Evolutionary conservation across 2,797 vertebrate species (phyloP), one percentile per base, ranked within the genome.

Genomic region (Peromyscus aztecus): DNA sequence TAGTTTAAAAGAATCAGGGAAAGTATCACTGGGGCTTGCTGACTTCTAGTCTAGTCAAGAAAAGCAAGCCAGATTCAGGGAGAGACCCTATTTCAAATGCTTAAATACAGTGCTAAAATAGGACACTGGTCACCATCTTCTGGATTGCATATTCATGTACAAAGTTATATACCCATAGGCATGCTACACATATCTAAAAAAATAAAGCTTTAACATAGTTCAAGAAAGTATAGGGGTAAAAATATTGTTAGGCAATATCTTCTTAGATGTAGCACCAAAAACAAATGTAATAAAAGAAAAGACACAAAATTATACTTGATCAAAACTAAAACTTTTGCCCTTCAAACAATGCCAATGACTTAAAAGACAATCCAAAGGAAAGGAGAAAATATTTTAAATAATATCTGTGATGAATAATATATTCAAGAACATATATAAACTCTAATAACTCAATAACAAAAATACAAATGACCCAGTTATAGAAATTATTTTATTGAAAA

Each of bases 321-420:
- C 27, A 67, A 91, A 90, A 77, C 43, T 86, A 90, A 89, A 67
- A 87, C 27, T 86, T 65, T 65, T 82, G 2, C 61, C 31, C n/a
- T 86, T 2, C 24, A 92, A 76, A 17, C 1, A 69, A 23, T 94
- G 31, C 31, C n/a, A 80, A 23, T 57, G 82, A 90, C 10, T 86
- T 13, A 24, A 82, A 81, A 77, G 29, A 71, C 2, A 75, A 9
- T 61, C 6, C 27, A 67, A 12, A 91, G 67, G 91, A 52, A 59
- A 34, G 0, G 65, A 85, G 31, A 80, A 95, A 89, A 52, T 75
- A 89, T 92, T 94, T 92, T 34, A 78, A 78, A 82, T 69, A 5
- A 21, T 59, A 40, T 86, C 23, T 87, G 14, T 84, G 10, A 73
- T 63, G 49, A 90, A 6, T 17, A 76, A 24, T 63, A 34, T 90